Evolutionary conservation across 2,888 invertebrate species (phyloP).

Genomic region (Oxycera nigricornis): DNA sequence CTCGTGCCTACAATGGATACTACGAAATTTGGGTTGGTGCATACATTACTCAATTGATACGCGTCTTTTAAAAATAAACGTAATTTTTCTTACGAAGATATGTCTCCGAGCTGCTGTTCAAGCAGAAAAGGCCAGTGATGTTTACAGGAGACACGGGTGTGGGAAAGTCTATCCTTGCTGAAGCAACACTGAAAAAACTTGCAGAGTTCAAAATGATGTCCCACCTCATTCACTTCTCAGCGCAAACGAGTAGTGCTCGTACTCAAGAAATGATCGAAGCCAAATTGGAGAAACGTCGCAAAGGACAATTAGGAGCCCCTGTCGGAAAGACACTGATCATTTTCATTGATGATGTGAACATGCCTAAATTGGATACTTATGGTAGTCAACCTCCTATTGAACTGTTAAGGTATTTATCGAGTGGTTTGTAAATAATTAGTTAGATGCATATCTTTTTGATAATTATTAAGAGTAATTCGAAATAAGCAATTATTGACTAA

Average conservation of each 20-base stretch:
- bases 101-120: conserved; percentile 70
- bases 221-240: conserved; percentile 85
- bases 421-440: not conserved
- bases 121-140: conserved; percentile 78
- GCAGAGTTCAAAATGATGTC: conserved; percentile 72
- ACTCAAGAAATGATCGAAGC: conserved; percentile 85
- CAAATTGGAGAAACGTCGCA: conserved; percentile 83
- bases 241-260: conserved; percentile 84
- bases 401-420: conserved; percentile 70
- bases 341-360: conserved; percentile 91
- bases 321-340: conserved; percentile 81
- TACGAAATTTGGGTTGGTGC: conserved; percentile 76
- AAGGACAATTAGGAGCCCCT: conserved; percentile 81
- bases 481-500: not conserved
- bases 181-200: conserved; percentile 74
- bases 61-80: not conserved
- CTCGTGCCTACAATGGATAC: conserved; percentile 92
- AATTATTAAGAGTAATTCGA: not conserved
- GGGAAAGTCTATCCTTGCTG: conserved; percentile 87
- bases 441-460: not conserved
- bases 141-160: conserved; percentile 92
- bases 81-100: conserved; percentile 50
- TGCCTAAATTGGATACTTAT: conserved; percentile 86
- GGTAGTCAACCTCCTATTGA: conserved; percentile 94
- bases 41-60: not conserved